Evolutionary conservation across 2,797 vertebrate genomes (phyloP), one percentile per base, ranked within the genome.

Genomic region (Sebastiscus albofasciatus): DNA sequence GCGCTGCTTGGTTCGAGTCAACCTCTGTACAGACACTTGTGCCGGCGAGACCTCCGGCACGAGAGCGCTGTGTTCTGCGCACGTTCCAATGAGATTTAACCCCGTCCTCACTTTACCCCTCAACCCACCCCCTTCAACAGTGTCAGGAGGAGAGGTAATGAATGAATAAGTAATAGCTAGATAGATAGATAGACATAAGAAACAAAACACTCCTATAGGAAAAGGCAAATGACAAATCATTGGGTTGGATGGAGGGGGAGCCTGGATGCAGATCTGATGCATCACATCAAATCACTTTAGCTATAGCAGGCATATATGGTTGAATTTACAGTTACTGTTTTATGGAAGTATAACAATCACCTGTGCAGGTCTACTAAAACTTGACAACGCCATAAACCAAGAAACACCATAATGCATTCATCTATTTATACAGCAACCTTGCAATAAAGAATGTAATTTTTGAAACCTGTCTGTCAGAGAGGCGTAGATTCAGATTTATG

Each of bases 21-120:
- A 66, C 87, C 85, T 90, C 77, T 81, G 81, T 81, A 67, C 85
- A n/a, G 69, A 91, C 86, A 91, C 83, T 83, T 86, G 83, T 86
- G 66, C 75, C 72, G 80, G 79, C 36, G 65, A 92, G 84, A 93
- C 87, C 89, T 86, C 79, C 75, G 22, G 85, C 82, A 90, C 83
- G 18, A 77, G 79, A 81, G 85, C 82, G 82, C 75, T 76, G 73
- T 73, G 27, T 59, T 84, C 76, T 88, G 87, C 87, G 82, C 87
- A 86, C 85, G 62, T 89, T 88, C 84, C 81, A 80, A 42, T 16
- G 61, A 81, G 75, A 87, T 67, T 89, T 87, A 91, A 85, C 80
- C 88, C 88, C 67, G 66, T 90, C 75, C 72, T 79, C 33, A 82
- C 86, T 70, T 77, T 70, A 55, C 68, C 66, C 42, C 58, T 58